phyloP scores from a whole-genome alignment of 2,888 invertebrate genomes.

The Poecilobothrus nobilitatus region DNA sequence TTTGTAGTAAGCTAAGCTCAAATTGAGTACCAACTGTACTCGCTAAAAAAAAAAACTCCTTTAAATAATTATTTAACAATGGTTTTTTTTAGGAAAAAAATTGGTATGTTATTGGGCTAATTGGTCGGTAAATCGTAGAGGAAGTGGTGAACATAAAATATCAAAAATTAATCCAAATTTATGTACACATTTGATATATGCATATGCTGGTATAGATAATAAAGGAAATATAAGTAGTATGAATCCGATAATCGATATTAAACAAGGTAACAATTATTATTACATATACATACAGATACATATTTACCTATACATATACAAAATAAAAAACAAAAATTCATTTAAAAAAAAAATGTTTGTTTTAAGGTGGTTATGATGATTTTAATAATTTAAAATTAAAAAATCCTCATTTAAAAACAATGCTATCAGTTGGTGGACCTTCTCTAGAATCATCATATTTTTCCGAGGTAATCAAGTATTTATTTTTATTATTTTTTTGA shows the following conservation, averaged over 20 bases:
- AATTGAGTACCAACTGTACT: too few species aligned
- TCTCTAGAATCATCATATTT: constrained; percentile 45
- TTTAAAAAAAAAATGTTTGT: not conserved
- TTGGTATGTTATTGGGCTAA: constrained; percentile 48
- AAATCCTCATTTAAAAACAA: constrained; percentile 41
- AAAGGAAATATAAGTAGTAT: constrained; percentile 44
- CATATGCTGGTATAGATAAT: constrained; percentile 47
- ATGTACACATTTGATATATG: constrained; percentile 49
- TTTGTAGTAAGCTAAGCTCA: too few species aligned
- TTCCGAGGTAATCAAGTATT: constrained; percentile 34
- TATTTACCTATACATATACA: too few species aligned
- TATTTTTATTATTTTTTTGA: not conserved
- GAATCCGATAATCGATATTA: constrained; percentile 38
- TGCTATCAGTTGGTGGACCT: constrained; percentile 48
- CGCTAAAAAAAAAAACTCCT: too few species aligned
- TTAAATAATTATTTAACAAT: too few species aligned
- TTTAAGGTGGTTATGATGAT: constrained; percentile 34
- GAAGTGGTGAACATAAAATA: constrained; percentile 39
- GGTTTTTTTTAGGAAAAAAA: not conserved
- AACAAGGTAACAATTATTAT: not conserved
- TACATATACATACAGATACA: too few species aligned
- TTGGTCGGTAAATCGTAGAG: constrained; percentile 45
- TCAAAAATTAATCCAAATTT: constrained; percentile 44
- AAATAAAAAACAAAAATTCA: not conserved
- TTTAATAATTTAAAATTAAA: constrained; percentile 42